A percentile compares a stretch with the other conserved stretches of the same genome.
Evolutionary conservation across 2,888 invertebrate species (phyloP).

Genomic region (Leptura quadrifasciata): DNA sequence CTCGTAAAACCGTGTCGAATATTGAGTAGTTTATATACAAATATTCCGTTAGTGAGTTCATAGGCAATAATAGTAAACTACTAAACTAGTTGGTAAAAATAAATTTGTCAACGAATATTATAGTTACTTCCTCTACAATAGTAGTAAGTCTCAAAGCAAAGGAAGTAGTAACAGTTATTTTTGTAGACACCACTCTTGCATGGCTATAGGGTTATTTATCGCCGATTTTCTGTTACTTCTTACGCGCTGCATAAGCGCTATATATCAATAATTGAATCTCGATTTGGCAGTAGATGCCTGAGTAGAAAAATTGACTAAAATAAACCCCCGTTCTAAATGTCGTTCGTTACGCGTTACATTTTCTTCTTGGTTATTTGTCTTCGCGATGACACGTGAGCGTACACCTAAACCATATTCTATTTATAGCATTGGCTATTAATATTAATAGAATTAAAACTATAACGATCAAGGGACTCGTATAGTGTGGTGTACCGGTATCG

Average conservation of each 20-base stretch:
- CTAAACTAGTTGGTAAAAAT: conserved; percentile 36
- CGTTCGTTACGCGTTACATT: not conserved
- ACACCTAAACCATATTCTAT: not conserved
- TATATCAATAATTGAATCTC: not conserved
- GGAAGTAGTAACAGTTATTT: conserved; percentile 42
- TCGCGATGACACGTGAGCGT: not conserved
- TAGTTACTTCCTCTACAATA: conserved; percentile 36
- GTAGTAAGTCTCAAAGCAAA: conserved; percentile 20
- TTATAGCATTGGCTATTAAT: not conserved
- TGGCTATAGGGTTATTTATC: conserved; percentile 12
- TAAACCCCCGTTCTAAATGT: not conserved
- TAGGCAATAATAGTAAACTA: conserved; percentile 23
- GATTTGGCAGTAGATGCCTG: not conserved
- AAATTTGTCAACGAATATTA: conserved; percentile 41
- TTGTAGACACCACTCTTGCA: conserved; percentile 34
- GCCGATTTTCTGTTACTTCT: conserved; percentile 20
- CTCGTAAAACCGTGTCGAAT: not conserved
- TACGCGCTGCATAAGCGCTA: not conserved
- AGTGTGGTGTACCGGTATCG: not conserved
- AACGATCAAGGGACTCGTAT: not conserved
- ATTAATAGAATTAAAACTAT: not conserved
- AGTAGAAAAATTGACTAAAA: not conserved
- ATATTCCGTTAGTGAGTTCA: conserved; percentile 29
- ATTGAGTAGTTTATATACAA: conserved; percentile 18
- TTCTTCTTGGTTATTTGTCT: not conserved